phyloP scores from a whole-genome alignment of 1,140 invertebrate species.

The Patella vulgata region DNA sequence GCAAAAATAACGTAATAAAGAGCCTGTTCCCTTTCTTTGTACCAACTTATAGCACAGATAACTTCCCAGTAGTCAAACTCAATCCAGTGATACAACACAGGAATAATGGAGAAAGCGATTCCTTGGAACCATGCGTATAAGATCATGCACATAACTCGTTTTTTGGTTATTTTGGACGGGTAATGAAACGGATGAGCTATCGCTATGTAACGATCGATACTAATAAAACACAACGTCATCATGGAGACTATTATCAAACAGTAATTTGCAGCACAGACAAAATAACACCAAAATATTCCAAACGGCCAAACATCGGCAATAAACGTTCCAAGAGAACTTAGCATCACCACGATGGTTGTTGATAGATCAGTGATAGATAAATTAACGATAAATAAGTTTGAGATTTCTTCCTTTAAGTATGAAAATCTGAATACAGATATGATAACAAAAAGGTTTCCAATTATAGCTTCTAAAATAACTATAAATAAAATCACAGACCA shows the following conservation, averaged over 20 bases:
- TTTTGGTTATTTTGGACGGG: slow-evolving; percentile 32
- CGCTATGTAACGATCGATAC: slow-evolving; percentile 60
- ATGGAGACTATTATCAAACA: slow-evolving; percentile 64
- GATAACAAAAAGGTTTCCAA: slow-evolving; percentile 58
- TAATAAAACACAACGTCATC: slow-evolving; percentile 63
- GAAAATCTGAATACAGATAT: slow-evolving; percentile 34
- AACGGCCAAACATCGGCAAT: slow-evolving; percentile 45
- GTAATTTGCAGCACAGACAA: slow-evolving; percentile 61
- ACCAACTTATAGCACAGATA: slow-evolving; percentile 65
- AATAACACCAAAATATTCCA: slow-evolving; percentile 41
- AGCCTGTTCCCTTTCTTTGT: slow-evolving; percentile 34
- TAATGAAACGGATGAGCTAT: slow-evolving; percentile 56
- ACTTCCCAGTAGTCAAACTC: slow-evolving; percentile 66
- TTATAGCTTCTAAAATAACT: slow-evolving; percentile 40
- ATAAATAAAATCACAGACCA: slow-evolving; percentile 32
- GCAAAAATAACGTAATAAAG: slow-evolving; percentile 60
- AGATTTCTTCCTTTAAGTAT: slow-evolving; percentile 45
- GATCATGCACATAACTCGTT: slow-evolving; percentile 37
- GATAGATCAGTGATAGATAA: slow-evolving; percentile 57
- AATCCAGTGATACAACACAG: slow-evolving; percentile 55
- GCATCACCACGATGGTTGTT: slow-evolving; percentile 58
- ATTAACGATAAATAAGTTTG: slow-evolving; percentile 60
- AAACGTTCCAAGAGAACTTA: slow-evolving; percentile 43
- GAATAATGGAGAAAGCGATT: slow-evolving; percentile 47
- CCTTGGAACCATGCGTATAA: slow-evolving; percentile 57